phyloP scores from a whole-genome alignment of 2,888 invertebrate species.

The Dione vanillae region DNA sequence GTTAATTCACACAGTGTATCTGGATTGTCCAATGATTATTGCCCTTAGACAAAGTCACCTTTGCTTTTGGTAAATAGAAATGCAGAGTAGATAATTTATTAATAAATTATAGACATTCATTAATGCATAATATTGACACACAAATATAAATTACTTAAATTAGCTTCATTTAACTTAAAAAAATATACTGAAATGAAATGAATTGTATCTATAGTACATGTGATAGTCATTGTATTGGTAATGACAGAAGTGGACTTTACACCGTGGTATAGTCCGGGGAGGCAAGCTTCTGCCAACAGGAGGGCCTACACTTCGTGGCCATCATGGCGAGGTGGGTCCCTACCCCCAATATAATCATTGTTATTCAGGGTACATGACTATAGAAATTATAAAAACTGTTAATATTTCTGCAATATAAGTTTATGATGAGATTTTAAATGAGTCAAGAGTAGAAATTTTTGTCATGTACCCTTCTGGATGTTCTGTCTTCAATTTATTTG shows the following conservation, averaged over 20 bases:
- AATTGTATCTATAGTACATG: slow-evolving; percentile 11
- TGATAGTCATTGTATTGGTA: slow-evolving; percentile 63
- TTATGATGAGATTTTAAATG: neutral
- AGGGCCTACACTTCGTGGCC: slow-evolving; percentile 76
- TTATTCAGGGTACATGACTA: slow-evolving; percentile 49
- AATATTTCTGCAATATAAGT: neutral
- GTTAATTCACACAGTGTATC: slow-evolving; percentile 60
- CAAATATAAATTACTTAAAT: neutral
- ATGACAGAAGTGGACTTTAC: slow-evolving; percentile 91
- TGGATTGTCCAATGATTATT: slow-evolving; percentile 77
- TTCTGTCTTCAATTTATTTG: slow-evolving; percentile 64
- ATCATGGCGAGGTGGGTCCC: slow-evolving; percentile 82
- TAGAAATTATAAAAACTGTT: neutral
- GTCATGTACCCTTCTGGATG: slow-evolving; percentile 52
- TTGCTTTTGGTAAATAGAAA: slow-evolving; percentile 64
- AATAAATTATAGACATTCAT: slow-evolving; percentile 32
- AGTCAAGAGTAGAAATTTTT: neutral
- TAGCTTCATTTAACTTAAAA: neutral
- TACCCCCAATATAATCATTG: slow-evolving; percentile 57
- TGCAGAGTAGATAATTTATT: slow-evolving; percentile 68
- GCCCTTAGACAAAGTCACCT: slow-evolving; percentile 48
- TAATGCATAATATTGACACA: slow-evolving; percentile 25
- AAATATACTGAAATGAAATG: neutral
- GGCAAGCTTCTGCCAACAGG: slow-evolving; percentile 84
- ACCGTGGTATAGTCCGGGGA: slow-evolving; percentile 91